phyloP scores from a whole-genome alignment of 2,797 vertebrate genomes.

The Halcyon leucocephala region DNA sequence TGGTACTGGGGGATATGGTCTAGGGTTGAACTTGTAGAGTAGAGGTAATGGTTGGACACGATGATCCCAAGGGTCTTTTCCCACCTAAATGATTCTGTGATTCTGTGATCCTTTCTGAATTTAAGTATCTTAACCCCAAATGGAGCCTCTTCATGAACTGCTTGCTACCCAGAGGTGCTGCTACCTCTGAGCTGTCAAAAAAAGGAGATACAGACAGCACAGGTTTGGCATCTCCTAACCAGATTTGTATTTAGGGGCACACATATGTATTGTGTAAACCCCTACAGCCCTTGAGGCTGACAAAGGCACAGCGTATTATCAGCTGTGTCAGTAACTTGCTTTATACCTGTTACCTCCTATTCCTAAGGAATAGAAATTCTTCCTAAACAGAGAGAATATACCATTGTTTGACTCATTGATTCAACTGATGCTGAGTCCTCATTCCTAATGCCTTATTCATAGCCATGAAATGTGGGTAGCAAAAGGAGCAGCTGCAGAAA shows the following conservation, averaged over 20 bases:
- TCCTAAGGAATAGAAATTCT: background rate
- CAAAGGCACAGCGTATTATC: background rate
- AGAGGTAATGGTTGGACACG: too few species aligned
- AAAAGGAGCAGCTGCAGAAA: background rate
- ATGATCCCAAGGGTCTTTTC: too few species aligned
- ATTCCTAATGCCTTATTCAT: background rate
- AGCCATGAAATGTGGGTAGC: background rate
- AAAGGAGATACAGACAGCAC: fast-evolving
- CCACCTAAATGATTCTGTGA: too few species aligned
- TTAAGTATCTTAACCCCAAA: background rate
- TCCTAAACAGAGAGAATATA: background rate
- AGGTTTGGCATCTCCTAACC: background rate
- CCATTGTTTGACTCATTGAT: background rate
- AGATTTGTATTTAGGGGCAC: background rate
- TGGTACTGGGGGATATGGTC: too few species aligned
- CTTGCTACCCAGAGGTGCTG: background rate
- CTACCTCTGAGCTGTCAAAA: background rate
- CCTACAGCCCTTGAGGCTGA: background rate
- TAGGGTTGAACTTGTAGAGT: too few species aligned
- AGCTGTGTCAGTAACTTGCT: background rate
- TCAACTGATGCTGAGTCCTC: background rate
- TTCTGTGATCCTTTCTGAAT: background rate
- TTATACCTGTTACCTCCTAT: background rate
- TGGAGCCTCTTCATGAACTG: background rate
- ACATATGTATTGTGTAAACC: background rate